phyloP scores from a whole-genome alignment of 2,113 vertebrate species.

The Barnardius zonarius region DNA sequence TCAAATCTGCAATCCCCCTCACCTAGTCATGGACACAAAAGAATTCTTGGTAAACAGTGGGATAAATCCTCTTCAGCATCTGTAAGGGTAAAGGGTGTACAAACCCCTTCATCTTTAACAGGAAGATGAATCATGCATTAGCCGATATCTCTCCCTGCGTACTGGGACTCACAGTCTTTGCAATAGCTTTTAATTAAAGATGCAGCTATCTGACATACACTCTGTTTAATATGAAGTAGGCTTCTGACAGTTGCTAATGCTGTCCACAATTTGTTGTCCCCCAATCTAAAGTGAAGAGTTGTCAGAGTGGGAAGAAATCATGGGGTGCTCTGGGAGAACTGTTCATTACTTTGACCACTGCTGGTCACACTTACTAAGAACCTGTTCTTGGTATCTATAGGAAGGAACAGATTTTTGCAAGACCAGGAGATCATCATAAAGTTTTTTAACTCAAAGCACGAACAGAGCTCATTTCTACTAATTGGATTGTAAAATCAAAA shows the following conservation, averaged over 20 bases:
- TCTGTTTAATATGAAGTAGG: not conserved
- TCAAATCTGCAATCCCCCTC: not conserved
- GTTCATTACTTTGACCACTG: slow-evolving; percentile 30
- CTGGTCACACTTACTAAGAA: slow-evolving; percentile 28
- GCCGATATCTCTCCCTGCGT: not conserved
- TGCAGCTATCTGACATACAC: not conserved
- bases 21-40: not conserved
- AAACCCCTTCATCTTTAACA: not conserved
- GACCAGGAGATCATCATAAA: not conserved
- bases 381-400: not conserved
- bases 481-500: slow-evolving; percentile 38
- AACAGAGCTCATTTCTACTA: slow-evolving; percentile 18
- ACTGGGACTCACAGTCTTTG: not conserved
- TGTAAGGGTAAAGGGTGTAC: not conserved
- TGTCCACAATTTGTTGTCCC: not conserved
- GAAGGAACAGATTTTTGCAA: slow-evolving; percentile 16
- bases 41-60: not conserved
- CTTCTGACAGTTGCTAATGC: slow-evolving; percentile 10
- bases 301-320: not conserved
- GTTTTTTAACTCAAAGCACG: slow-evolving; percentile 1
- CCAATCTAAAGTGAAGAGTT: not conserved
- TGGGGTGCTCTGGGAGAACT: not conserved
- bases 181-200: slow-evolving; percentile 7
- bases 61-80: not conserved
- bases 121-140: not conserved